Percentiles rank a stretch among this genome's conserved stretches.
phyloP scores from a whole-genome alignment of 2,888 invertebrate species.

The Rosalia funebris region DNA sequence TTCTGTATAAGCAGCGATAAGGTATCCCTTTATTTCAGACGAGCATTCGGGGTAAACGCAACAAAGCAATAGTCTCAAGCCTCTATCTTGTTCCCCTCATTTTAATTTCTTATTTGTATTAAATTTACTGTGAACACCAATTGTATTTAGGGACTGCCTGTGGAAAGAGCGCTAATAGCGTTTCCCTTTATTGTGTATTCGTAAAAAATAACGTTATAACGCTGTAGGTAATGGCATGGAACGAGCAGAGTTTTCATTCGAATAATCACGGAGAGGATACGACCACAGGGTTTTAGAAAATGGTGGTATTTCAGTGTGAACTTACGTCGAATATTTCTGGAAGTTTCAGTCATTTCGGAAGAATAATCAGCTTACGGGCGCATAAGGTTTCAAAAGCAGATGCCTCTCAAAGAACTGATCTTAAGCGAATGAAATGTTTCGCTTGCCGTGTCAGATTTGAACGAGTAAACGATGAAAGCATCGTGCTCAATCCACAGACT shows the following conservation, averaged over 20 bases:
- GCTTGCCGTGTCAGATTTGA: too few species aligned
- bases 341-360: too few species aligned
- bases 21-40: conserved; percentile 18
- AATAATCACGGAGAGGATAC: not conserved
- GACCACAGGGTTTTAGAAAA: not conserved
- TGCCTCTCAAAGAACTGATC: too few species aligned
- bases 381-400: too few species aligned
- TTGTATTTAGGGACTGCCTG: conserved; percentile 7
- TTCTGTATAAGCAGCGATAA: conserved; percentile 30
- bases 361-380: too few species aligned
- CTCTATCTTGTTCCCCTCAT: conserved; percentile 15
- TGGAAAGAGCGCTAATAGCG: conserved; percentile 7
- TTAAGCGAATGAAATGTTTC: too few species aligned
- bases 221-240: not conserved
- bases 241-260: not conserved
- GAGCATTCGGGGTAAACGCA: conserved; percentile 14
- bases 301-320: too few species aligned
- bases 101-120: conserved; percentile 23
- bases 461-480: too few species aligned
- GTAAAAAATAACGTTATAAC: not conserved
- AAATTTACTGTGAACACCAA: conserved; percentile 25
- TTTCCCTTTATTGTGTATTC: conserved; percentile 1
- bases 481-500: too few species aligned
- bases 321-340: too few species aligned
- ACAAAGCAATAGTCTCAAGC: conserved; percentile 8